phyloP scores from a whole-genome alignment of 1,140 invertebrate genomes.

The Rhizoglyphus robini region DNA sequence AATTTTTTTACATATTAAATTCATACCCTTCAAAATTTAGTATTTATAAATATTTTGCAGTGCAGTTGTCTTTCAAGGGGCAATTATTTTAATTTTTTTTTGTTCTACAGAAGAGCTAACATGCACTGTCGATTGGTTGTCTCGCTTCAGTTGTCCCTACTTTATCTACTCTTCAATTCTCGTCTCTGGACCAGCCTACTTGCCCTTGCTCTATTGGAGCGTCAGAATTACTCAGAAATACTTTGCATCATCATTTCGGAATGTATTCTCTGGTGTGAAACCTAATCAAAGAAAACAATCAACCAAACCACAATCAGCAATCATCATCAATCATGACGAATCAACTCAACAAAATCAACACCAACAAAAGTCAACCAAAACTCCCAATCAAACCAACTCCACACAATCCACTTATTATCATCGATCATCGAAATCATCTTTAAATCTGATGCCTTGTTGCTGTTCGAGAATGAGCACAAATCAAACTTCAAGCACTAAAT shows the following conservation, averaged over 20 bases:
- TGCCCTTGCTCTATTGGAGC: conserved; percentile 1
- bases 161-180: conserved; percentile 2
- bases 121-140: conserved; percentile 10
- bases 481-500: background rate
- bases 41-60: background rate
- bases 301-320: background rate
- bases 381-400: background rate
- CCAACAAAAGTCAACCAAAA: background rate
- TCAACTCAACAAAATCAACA: background rate
- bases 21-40: too few species aligned
- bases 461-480: background rate
- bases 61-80: background rate
- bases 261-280: background rate
- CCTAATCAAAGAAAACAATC: background rate
- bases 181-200: background rate
- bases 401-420: too few species aligned
- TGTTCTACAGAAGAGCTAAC: conserved; percentile 5
- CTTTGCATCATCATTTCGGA: too few species aligned
- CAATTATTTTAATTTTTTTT: too few species aligned
- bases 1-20: too few species aligned
- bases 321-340: background rate
- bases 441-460: background rate
- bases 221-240: background rate
- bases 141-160: conserved; percentile 6
- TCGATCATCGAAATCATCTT: background rate